Evolutionary conservation across 2,888 invertebrate species (phyloP).

Genomic region (Cylindroiulus punctatus): DNA sequence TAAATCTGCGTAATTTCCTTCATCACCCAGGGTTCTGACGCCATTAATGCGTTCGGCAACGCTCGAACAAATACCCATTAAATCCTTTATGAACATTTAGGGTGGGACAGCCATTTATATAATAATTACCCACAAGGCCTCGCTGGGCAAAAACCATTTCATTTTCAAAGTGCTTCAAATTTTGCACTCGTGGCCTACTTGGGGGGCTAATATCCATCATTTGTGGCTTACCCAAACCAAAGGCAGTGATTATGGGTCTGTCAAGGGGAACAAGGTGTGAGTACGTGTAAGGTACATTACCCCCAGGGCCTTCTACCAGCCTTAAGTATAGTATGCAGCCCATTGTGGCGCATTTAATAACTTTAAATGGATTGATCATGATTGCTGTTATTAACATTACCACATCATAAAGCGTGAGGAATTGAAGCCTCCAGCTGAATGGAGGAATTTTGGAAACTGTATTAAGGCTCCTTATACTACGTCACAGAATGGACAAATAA

Average conservation of each 20-base stretch:
- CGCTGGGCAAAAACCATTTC: not conserved
- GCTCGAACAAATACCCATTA: constrained; percentile 31
- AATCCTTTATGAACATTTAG: constrained; percentile 31
- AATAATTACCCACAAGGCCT: constrained; percentile 12
- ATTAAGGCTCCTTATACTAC: not conserved
- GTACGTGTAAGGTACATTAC: not conserved
- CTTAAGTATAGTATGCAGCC: not conserved
- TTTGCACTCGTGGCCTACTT: constrained; percentile 18
- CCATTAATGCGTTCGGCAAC: constrained; percentile 24
- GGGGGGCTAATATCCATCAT: not conserved
- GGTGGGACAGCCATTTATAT: constrained; percentile 37
- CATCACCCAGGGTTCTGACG: not conserved
- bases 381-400: not conserved
- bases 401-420: not conserved
- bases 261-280: not conserved
- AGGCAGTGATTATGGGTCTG: not conserved
- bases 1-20: constrained; percentile 25
- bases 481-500: too few relatives aligned
- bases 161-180: not conserved
- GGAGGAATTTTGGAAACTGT: not conserved
- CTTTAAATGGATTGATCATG: not conserved
- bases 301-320: not conserved
- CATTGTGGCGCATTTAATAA: not conserved
- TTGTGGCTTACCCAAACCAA: not conserved
- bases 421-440: not conserved